phyloP scores from a whole-genome alignment of 2,888 invertebrate species.

The Physocephala rufipes region DNA sequence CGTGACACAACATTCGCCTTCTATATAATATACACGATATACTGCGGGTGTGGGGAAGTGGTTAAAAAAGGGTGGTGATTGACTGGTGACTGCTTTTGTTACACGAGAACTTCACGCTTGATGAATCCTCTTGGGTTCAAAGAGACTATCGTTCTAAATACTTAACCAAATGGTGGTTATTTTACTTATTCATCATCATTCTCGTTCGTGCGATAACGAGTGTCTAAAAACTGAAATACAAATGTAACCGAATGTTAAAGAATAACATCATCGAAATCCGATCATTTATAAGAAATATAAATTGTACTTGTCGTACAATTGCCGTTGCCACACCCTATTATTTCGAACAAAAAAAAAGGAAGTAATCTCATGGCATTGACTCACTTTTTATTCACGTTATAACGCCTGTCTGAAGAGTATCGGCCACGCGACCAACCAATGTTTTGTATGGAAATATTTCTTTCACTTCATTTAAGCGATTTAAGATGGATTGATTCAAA shows the following conservation, averaged over 20 bases:
- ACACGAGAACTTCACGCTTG: constrained; percentile 5
- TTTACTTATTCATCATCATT: background rate
- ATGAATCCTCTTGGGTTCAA: background rate
- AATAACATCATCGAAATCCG: background rate
- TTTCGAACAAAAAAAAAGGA: background rate
- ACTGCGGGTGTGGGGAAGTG: background rate
- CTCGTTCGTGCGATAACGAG: constrained; percentile 8
- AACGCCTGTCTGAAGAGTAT: constrained; percentile 8
- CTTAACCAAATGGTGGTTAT: background rate
- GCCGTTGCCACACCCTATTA: constrained; percentile 8
- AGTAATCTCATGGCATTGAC: constrained; percentile 10
- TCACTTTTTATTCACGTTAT: constrained; percentile 3
- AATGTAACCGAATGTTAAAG: background rate
- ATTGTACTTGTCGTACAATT: background rate
- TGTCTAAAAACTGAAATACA: background rate
- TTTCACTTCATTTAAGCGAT: background rate
- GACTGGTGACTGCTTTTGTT: background rate
- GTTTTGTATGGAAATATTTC: background rate
- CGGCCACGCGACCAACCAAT: constrained; percentile 27
- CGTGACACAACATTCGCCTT: constrained; percentile 23
- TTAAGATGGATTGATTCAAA: background rate
- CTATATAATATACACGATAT: background rate
- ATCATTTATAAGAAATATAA: background rate
- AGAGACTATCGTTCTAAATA: constrained; percentile 7
- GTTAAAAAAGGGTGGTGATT: background rate